Evolutionary conservation across 2,888 invertebrate species (phyloP).

Genomic region (Carpatolechia fugitivella): DNA sequence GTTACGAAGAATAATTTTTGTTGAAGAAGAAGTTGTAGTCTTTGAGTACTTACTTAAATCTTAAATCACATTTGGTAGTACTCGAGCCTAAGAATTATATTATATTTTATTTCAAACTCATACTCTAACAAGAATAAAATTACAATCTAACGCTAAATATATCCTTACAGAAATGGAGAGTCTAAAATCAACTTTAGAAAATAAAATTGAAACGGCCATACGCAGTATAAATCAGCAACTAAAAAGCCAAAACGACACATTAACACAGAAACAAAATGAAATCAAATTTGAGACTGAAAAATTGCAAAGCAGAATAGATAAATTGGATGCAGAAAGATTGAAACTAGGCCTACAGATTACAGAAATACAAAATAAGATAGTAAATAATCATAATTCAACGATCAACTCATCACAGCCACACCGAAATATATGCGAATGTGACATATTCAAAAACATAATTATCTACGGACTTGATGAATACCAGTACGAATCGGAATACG

Average conservation of each 20-base stretch:
- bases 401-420: too few species aligned
- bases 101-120: too few species aligned
- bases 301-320: neutral
- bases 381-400: too few species aligned
- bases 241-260: neutral
- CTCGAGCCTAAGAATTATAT: too few species aligned
- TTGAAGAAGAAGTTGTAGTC: too few species aligned
- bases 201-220: neutral
- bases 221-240: neutral
- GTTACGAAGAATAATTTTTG: conserved; percentile 4
- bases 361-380: neutral
- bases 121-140: too few species aligned
- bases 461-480: neutral
- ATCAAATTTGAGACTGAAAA: neutral
- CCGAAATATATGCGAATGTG: too few species aligned
- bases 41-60: too few species aligned
- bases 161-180: neutral
- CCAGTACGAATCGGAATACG: neutral
- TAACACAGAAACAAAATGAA: neutral
- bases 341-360: neutral
- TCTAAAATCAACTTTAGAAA: neutral
- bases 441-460: neutral
- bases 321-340: neutral
- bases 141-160: neutral
- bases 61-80: too few species aligned